These are phyloP conservation scores for Lichenostomus cassidix DNA, from an alignment of 2,113 vertebrate genomes.

Conservation along the genomic window DNA sequence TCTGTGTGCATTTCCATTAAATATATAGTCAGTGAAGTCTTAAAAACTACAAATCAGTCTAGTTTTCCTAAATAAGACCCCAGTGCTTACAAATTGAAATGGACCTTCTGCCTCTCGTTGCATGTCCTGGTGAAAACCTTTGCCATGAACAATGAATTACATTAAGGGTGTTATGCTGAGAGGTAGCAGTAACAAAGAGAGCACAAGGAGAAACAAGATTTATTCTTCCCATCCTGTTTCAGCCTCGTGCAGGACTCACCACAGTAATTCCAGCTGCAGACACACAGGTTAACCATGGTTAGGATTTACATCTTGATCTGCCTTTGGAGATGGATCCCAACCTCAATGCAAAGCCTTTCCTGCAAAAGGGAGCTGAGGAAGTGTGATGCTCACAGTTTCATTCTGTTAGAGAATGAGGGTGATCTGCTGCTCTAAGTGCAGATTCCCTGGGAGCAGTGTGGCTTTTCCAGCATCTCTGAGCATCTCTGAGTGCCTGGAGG, in stretches of 20 bases:
- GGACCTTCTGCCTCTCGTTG: not conserved
- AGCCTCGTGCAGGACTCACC: not conserved
- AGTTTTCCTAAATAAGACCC: not conserved
- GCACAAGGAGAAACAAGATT: not conserved
- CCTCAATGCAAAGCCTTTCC: not conserved
- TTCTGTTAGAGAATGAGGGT: rapidly evolving
- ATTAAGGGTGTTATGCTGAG: not conserved
- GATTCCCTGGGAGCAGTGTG: not conserved
- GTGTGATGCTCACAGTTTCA: not conserved
- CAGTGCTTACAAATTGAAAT: not conserved
- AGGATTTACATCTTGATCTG: not conserved
- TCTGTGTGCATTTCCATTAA: not conserved
- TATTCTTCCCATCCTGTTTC: not conserved
- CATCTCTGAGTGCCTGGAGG: not conserved
- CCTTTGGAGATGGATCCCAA: not conserved
- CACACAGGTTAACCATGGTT: rapidly evolving
- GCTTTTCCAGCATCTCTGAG: not conserved
- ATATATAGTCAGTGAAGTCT: not conserved
- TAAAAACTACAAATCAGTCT: not conserved
- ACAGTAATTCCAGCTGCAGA: not conserved
- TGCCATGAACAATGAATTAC: not conserved
- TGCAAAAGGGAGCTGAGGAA: not conserved
- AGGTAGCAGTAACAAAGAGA: not conserved
- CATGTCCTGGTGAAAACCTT: not conserved
- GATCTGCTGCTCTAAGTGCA: not conserved